Conservation (phyloP, 2,797 vertebrate genomes). For the Ara ararauna region DNA sequence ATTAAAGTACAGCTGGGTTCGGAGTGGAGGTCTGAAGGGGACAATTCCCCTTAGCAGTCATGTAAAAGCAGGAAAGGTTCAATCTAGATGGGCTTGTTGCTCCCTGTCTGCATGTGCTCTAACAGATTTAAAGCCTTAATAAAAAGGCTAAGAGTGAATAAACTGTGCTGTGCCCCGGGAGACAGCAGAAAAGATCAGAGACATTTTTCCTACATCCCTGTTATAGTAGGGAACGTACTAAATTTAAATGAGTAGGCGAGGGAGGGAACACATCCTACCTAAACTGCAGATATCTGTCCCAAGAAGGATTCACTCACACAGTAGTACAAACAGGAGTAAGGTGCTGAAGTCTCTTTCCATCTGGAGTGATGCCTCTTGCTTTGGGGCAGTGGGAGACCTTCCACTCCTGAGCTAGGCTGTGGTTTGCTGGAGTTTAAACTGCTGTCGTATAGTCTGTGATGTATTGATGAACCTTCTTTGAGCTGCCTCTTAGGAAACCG, state of each 20-base stretch:
- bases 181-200: not conserved
- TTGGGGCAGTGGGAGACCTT: not conserved
- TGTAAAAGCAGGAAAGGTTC: not conserved
- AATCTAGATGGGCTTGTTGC: not conserved
- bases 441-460: not conserved
- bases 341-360: not conserved
- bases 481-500: not conserved
- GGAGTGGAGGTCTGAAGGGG: constrained; percentile 6
- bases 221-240: not conserved
- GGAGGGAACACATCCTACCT: not conserved
- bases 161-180: not conserved
- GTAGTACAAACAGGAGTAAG: not conserved
- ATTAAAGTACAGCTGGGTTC: constrained; percentile 42
- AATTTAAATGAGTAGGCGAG: not conserved
- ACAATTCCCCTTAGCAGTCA: not conserved
- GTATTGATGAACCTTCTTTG: not conserved
- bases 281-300: not conserved
- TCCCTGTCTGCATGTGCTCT: not conserved
- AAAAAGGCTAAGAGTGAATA: not conserved
- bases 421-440: not conserved
- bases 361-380: not conserved
- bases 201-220: not conserved
- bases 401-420: not conserved
- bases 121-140: constrained; percentile 3
- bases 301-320: not conserved